These are phyloP conservation scores for Phymanthus crucifer DNA, from an alignment of 92 coral and sea anemone species.

Conservation along the genomic window DNA sequence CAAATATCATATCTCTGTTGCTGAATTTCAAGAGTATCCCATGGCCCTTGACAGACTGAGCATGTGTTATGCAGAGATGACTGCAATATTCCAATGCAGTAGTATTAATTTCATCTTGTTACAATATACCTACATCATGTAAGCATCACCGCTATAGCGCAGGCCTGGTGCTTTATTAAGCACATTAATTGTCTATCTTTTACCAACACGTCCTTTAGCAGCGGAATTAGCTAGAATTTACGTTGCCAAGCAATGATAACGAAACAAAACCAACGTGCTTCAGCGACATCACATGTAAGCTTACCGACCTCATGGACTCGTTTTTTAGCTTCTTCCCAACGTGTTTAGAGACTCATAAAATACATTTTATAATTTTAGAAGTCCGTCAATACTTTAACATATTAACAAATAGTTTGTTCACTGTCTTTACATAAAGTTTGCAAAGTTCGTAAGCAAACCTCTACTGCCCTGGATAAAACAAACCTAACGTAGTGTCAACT, in stretches of 20 bases:
- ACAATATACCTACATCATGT: too few species aligned
- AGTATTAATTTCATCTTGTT: too few species aligned
- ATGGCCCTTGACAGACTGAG: too few species aligned
- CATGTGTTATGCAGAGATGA: too few species aligned
- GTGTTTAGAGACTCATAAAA: background rate
- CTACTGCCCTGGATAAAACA: background rate
- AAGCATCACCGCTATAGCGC: background rate
- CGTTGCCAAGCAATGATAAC: background rate
- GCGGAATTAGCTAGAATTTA: background rate
- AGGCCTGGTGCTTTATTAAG: too few species aligned
- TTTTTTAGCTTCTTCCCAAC: background rate
- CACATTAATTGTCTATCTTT: too few species aligned
- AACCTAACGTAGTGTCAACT: background rate
- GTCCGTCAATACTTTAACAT: background rate
- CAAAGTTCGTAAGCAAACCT: background rate
- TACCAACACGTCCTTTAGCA: background rate
- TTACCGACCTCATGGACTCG: background rate
- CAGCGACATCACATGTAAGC: constrained; percentile 12
- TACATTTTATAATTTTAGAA: background rate
- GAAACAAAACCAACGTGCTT: constrained; percentile 2
- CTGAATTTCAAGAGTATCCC: too few species aligned
- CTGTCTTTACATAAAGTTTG: background rate
- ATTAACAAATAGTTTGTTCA: background rate
- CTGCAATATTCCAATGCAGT: too few species aligned
- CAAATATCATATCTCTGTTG: too few species aligned